Evolutionary conservation across 1,140 invertebrate species (phyloP).

Genomic region (Bombus sylvicola): DNA sequence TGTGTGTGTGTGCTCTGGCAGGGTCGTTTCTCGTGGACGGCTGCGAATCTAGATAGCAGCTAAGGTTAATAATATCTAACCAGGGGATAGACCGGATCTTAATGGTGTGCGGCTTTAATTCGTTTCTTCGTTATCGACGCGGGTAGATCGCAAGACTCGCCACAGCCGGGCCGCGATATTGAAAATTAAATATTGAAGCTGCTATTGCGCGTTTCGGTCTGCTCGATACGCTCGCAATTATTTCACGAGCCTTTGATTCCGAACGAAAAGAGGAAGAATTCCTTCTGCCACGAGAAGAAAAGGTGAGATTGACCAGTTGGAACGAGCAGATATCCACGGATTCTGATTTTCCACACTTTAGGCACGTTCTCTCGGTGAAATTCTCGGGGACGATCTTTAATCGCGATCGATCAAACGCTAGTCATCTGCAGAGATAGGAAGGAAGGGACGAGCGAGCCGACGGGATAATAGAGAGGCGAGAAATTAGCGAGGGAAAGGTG

Average conservation of each 20-base stretch:
- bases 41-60: not conserved
- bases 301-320: too few relatives aligned
- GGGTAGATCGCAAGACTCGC: not conserved
- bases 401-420: conserved; percentile 11
- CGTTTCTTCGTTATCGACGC: conserved; percentile 25
- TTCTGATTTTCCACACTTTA: too few relatives aligned
- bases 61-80: conserved; percentile 35
- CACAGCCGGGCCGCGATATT: not conserved
- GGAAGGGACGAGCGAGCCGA: not conserved
- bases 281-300: too few relatives aligned
- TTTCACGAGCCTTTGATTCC: not conserved
- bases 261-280: not conserved
- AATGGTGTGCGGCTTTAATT: conserved; percentile 12
- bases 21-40: not conserved
- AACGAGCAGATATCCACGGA: too few relatives aligned
- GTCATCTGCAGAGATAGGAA: not conserved
- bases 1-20: not conserved
- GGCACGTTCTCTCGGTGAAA: too few relatives aligned
- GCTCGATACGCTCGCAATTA: not conserved
- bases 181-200: conserved; percentile 34
- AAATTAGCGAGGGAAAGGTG: conserved; percentile 12
- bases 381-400: too few relatives aligned
- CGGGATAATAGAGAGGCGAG: conserved; percentile 19
- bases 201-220: not conserved
- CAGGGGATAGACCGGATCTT: conserved; percentile 1